A percentile compares a stretch with the other conserved stretches of the same genome.
These are phyloP conservation scores for Microplitis deprimator DNA, from an alignment of 2,888 invertebrate species.

Conservation along the genomic window DNA sequence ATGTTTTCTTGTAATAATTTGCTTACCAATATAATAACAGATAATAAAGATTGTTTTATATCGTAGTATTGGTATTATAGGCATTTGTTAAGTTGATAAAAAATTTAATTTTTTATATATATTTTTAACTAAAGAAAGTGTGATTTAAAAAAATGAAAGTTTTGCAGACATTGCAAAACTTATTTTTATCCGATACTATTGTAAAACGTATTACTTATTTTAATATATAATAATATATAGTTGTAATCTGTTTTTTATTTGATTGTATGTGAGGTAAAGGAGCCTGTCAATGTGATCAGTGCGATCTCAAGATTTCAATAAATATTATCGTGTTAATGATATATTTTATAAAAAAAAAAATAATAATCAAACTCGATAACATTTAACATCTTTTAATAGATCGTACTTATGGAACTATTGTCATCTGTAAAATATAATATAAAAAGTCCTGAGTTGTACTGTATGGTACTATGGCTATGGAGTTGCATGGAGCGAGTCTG, in stretches of 20 bases:
- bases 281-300: slow-evolving; percentile 61
- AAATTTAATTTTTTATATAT: slow-evolving; percentile 36
- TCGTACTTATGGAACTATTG: slow-evolving; percentile 69
- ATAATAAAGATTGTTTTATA: slow-evolving; percentile 58
- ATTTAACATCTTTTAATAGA: slow-evolving; percentile 11
- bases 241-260: slow-evolving; percentile 69
- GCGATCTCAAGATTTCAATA: slow-evolving; percentile 18
- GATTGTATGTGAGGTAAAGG: slow-evolving; percentile 71
- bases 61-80: slow-evolving; percentile 58
- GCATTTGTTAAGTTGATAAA: slow-evolving; percentile 35
- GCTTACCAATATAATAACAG: slow-evolving; percentile 68
- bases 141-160: slow-evolving; percentile 29
- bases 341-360: background rate
- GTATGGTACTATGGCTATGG: slow-evolving; percentile 72
- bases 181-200: slow-evolving; percentile 62
- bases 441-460: slow-evolving; percentile 72
- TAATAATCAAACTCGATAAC: slow-evolving; percentile 5
- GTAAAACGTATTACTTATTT: slow-evolving; percentile 67
- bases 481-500: slow-evolving; percentile 61
- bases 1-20: slow-evolving; percentile 32
- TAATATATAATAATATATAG: slow-evolving; percentile 71
- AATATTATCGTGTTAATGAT: background rate
- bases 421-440: slow-evolving; percentile 72
- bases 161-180: slow-evolving; percentile 41
- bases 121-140: slow-evolving; percentile 35